Percentiles rank a stretch among this genome's conserved stretches.
Conservation (phyloP, 2,797 vertebrate species). For the Okamejei kenojei region DNA sequence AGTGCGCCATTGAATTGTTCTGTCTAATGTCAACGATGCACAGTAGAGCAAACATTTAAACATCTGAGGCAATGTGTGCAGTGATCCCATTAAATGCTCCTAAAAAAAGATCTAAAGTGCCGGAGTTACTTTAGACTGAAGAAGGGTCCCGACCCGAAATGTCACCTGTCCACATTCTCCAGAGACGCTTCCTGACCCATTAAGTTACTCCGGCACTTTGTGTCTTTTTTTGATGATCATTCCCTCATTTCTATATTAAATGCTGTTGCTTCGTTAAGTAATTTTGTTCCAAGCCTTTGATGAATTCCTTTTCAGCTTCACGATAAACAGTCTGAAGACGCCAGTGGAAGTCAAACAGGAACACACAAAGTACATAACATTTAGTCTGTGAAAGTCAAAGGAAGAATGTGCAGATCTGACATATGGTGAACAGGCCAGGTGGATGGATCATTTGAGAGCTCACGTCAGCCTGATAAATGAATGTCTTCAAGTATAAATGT, state of each 20-base stretch:
- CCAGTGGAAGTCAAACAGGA: not conserved
- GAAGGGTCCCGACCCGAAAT: no score
- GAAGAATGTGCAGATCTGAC: not conserved
- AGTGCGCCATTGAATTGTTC: not conserved
- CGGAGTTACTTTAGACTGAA: no score
- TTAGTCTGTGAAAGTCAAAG: not conserved
- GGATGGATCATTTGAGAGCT: not conserved
- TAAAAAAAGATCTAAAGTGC: no score
- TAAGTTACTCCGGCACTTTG: no score
- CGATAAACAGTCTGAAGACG: not conserved
- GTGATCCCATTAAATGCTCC: no score
- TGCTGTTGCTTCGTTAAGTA: not conserved
- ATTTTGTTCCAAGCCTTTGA: not conserved
- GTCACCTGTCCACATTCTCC: no score
- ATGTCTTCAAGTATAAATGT: no score
- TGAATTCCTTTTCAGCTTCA: constrained; percentile 16
- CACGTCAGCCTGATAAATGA: no score
- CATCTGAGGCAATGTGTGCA: not conserved
- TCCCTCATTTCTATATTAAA: not conserved
- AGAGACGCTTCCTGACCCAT: no score
- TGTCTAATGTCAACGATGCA: not conserved
- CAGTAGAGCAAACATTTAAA: not conserved
- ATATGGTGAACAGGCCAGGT: not conserved
- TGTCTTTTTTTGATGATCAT: no score
- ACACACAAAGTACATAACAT: not conserved